Evolutionary conservation across 1,140 invertebrate species (phyloP).

Genomic region (Leptoteleia sp.): DNA sequence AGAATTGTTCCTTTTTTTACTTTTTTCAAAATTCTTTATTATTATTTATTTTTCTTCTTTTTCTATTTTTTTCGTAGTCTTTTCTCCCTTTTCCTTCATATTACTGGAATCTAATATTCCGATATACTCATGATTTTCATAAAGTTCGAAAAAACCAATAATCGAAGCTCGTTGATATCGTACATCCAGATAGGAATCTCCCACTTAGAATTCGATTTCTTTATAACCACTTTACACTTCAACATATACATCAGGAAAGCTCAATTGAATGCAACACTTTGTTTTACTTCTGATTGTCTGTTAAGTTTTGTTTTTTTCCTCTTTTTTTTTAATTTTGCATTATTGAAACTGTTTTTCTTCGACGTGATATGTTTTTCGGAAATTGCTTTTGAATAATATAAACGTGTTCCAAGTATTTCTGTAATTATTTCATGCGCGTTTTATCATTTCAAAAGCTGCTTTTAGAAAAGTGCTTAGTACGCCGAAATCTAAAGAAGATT

Average conservation of each 20-base stretch:
- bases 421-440: too few species aligned
- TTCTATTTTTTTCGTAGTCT: neutral
- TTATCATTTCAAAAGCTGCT: too few species aligned
- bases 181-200: slow-evolving; percentile 49
- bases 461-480: too few species aligned
- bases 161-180: slow-evolving; percentile 50
- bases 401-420: too few species aligned
- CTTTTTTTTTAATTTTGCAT: too few species aligned
- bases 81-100: slow-evolving; percentile 6
- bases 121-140: slow-evolving; percentile 52
- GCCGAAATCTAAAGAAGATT: too few species aligned
- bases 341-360: neutral
- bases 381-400: too few species aligned
- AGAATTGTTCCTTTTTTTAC: too few species aligned
- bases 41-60: too few species aligned
- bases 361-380: neutral
- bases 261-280: slow-evolving; percentile 52
- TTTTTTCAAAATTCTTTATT: too few species aligned
- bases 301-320: slow-evolving; percentile 25
- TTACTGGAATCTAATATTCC: slow-evolving; percentile 31
- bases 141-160: slow-evolving; percentile 61
- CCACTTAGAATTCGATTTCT: slow-evolving; percentile 61
- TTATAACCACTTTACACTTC: slow-evolving; percentile 62
- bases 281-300: slow-evolving; percentile 50
- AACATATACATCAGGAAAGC: slow-evolving; percentile 35